Evolutionary conservation across 1,140 invertebrate genomes (phyloP), one percentile per base, ranked within the genome.

Genomic region (Semibalanus balanoides): DNA sequence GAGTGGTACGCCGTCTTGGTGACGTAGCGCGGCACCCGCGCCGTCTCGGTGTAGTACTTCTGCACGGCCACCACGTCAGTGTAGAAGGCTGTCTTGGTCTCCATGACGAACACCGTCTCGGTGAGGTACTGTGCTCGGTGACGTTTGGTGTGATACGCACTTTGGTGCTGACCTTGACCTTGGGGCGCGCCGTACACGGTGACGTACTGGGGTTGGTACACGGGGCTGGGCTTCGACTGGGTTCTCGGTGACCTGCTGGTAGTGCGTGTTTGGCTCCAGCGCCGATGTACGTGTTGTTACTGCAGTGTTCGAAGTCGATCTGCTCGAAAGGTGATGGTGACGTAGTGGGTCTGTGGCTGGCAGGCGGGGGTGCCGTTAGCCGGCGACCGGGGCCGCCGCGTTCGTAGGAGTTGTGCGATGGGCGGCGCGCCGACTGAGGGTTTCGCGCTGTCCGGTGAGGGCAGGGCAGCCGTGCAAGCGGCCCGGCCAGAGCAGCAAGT

Each of bases 1-100:
- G 11, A 14, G 11, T 64, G 51, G 51, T 64, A 64, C 7, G 51
- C 51, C 14, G 79, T 80, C 74, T 79, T 77, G 19, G 79, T 80
- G 30, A 80, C 79, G 72, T 80, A 80, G 31, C 79, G 76, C 7
- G 79, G 79, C 51, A 78, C 79, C 69, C 78, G 79, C 0, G 78
- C 77, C 7, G 79, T 80, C 75, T 80, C 51, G 7, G 51, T 64
- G 51, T 64, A 64, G 51, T 64, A 64, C 51, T 64, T 11, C 14
- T 25, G 11, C 14, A 25, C 51, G 14, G 22, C 51, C 51, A 22
- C 51, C 11, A 25, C 22, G 14, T 64, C 51, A 1, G 51, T 64
- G 51, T 64, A 64, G 51, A 14, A 64, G 51, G 51, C 51, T 25
- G 11, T 64, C 51, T 64, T 25, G 51, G 51, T 64, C 51, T 64